Percentiles rank a stretch among this genome's conserved stretches.
Evolutionary conservation across 2,113 vertebrate species (phyloP).

Genomic region (Gallinago undulata): DNA sequence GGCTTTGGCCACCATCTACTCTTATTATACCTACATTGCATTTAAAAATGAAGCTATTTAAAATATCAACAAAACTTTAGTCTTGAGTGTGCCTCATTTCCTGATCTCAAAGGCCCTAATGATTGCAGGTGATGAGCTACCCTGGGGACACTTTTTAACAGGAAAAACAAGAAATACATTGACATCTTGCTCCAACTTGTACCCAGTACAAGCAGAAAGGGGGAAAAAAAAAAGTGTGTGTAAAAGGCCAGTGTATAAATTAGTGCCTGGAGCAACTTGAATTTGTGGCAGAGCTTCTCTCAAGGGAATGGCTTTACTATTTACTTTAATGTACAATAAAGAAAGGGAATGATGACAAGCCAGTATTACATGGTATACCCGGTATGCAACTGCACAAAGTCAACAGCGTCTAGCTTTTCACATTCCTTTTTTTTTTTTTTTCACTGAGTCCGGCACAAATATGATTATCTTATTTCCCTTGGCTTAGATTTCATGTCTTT

Average conservation of each 20-base stretch:
- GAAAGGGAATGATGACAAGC: constrained; percentile 72
- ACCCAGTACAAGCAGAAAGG: constrained; percentile 31
- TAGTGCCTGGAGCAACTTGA: constrained; percentile 48
- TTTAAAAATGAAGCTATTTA: constrained; percentile 30
- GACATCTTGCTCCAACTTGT: constrained; percentile 48
- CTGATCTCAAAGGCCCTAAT: background rate
- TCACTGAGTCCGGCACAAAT: background rate
- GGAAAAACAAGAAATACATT: constrained; percentile 31
- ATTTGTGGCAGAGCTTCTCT: constrained; percentile 52
- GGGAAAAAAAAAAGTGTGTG: background rate
- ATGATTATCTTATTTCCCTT: constrained; percentile 48
- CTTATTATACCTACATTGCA: constrained; percentile 7
- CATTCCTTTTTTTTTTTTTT: constrained; percentile 16
- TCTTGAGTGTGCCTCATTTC: constrained; percentile 14
- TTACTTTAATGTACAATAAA: constrained; percentile 73
- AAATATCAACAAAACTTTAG: background rate
- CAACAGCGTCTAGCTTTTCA: constrained; percentile 28
- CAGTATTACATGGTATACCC: constrained; percentile 51
- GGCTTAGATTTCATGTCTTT: constrained; percentile 27
- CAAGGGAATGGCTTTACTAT: constrained; percentile 60
- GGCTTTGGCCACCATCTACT: background rate
- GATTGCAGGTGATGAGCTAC: constrained; percentile 26
- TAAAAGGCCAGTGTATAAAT: constrained; percentile 54
- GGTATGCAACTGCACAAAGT: constrained; percentile 61
- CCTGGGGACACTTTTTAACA: constrained; percentile 36